Evolutionary conservation across 2,888 invertebrate genomes (phyloP).

Genomic region (Drosophila lacicola): DNA sequence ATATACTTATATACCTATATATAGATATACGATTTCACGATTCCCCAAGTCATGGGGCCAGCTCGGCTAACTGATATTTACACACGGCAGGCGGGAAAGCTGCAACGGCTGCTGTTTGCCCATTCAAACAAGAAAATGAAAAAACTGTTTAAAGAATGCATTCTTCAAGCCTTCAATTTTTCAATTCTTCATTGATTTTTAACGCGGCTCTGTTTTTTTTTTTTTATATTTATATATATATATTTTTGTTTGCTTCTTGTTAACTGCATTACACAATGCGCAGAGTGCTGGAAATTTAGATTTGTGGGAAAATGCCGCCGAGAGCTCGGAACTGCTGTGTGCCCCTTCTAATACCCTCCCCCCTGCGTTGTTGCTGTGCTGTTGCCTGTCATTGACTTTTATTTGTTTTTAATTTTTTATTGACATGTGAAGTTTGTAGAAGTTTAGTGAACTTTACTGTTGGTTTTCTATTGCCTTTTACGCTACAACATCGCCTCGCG

Average conservation of each 20-base stretch:
- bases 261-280: slow-evolving; percentile 78
- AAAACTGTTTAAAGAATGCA: slow-evolving; percentile 68
- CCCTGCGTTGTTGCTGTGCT: not conserved
- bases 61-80: slow-evolving; percentile 35
- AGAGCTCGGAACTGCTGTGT: slow-evolving; percentile 18
- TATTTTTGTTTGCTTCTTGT: slow-evolving; percentile 73
- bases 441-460: slow-evolving; percentile 75
- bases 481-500: slow-evolving; percentile 25
- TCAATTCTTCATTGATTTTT: slow-evolving; percentile 74
- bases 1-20: slow-evolving; percentile 9
- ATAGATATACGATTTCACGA: slow-evolving; percentile 14
- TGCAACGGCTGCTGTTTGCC: slow-evolving; percentile 61
- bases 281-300: slow-evolving; percentile 70
- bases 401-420: slow-evolving; percentile 81
- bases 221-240: not conserved
- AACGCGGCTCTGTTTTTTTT: slow-evolving; percentile 26
- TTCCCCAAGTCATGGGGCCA: slow-evolving; percentile 62
- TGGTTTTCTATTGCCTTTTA: slow-evolving; percentile 52
- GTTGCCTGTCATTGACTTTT: slow-evolving; percentile 71
- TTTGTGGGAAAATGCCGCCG: slow-evolving; percentile 73
- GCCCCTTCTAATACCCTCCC: not conserved
- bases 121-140: slow-evolving; percentile 32
- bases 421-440: slow-evolving; percentile 78
- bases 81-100: slow-evolving; percentile 40
- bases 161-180: slow-evolving; percentile 66